These are phyloP conservation scores for Drosophila pseudoananassae DNA, from an alignment of 1,140 invertebrate genomes.

Conservation along the genomic window DNA sequence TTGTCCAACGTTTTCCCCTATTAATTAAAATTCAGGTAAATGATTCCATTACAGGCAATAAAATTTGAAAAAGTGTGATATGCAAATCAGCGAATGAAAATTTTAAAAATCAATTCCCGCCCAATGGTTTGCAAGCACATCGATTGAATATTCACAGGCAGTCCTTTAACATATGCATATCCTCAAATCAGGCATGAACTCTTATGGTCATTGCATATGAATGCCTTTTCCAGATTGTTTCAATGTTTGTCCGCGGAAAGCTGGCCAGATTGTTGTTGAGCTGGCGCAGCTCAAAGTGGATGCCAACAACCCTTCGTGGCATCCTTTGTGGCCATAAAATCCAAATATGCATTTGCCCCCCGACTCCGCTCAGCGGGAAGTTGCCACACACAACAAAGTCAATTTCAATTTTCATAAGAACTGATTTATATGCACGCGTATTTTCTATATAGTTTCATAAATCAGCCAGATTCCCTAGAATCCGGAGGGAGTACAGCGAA, in stretches of 20 bases:
- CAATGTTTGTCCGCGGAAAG: constrained; percentile 23
- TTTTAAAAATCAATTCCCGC: constrained; percentile 1
- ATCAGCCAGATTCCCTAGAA: constrained; percentile 31
- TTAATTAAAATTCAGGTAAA: neutral
- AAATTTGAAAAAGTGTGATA: neutral
- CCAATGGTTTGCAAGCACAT: constrained; percentile 20
- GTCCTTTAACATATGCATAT: constrained; percentile 13
- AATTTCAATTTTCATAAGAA: constrained; percentile 54
- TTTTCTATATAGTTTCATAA: constrained; percentile 37
- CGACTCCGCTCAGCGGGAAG: constrained; percentile 38
- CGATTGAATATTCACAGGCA: constrained; percentile 18
- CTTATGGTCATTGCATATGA: constrained; percentile 24
- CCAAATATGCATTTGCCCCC: constrained; percentile 50
- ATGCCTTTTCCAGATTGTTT: constrained; percentile 37
- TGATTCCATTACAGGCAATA: neutral
- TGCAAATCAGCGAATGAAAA: neutral
- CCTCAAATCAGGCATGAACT: constrained; percentile 16
- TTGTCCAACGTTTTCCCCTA: neutral
- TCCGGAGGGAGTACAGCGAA: constrained; percentile 43
- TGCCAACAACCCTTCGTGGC: constrained; percentile 48
- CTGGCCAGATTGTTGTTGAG: constrained; percentile 15
- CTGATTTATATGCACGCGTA: constrained; percentile 34
- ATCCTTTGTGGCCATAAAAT: constrained; percentile 54
- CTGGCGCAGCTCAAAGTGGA: constrained; percentile 40
- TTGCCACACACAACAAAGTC: constrained; percentile 35